Base-by-base conservation (phyloP, 2,888 invertebrate species). In the Diadromus collaris region DNA sequence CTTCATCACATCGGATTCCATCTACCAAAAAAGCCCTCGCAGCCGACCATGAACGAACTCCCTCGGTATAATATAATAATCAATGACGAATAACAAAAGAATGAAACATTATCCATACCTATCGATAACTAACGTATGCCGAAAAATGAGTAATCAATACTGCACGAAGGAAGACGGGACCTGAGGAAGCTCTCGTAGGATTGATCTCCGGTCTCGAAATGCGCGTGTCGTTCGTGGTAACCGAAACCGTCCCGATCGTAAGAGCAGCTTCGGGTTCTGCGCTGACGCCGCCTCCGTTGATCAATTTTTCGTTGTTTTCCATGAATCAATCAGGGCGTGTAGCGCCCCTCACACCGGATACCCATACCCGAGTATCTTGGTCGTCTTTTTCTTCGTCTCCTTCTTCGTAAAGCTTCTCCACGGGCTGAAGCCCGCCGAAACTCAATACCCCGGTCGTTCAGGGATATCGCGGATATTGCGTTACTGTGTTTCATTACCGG, bases 401-500 rank as follows among this genome's bases (percentile, higher is more conserved):
- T 63, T 29, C 29, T 29, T 65, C 32, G 32, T 70, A 38, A n/a
- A 56, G 6, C 29, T 19, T 24, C 21, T 44, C 68, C 19, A 27
- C 19, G 41, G 24, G 27, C 24, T 38, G 32, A 54, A 51, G 44
- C 75, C 70, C 73, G 65, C 38, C 84, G 88, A 87, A 88, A 89
- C 80, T 82, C 75, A 85, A 89, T 85, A 89, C 88, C 85, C 82
- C 83, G 83, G 83, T 87, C 88, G 32, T 85, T 83, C 83, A 82
- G 82, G 83, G 86, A 86, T 86, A 87, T 87, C 85, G 85, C 84
- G 86, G 86, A 89, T 89, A 88, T 89, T 87, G 87, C 87, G 88
- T 89, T 89, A 89, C 89, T 88, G 86, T 89, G 88, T 89, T 89
- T 89, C 88, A 89, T 89, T 89, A 89, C 89, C 84, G 82, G 84